Percentiles rank a stretch among this genome's conserved stretches.
Conservation (phyloP, 2,888 invertebrate genomes). For the Lycia hirtaria region DNA sequence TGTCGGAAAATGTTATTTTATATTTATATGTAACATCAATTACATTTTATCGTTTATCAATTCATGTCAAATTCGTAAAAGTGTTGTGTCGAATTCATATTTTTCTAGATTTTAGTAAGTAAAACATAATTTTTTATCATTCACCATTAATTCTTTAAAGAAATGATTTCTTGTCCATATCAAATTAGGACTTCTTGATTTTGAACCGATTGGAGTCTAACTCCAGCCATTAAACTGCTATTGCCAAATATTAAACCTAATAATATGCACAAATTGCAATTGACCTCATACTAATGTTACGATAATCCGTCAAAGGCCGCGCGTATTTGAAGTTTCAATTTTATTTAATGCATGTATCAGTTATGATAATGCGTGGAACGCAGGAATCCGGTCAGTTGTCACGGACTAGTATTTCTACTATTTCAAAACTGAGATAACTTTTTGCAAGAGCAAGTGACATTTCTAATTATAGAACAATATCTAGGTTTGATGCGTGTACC, state of each 20-base stretch:
- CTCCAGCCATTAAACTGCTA: neutral
- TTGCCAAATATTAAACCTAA: neutral
- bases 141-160: too few relatives aligned
- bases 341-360: slow-evolving; percentile 51
- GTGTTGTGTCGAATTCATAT: too few relatives aligned
- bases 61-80: too few relatives aligned
- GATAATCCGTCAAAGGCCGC: slow-evolving; percentile 54
- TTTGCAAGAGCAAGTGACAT: slow-evolving; percentile 31
- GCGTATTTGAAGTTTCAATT: slow-evolving; percentile 59
- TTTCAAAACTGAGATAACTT: slow-evolving; percentile 32
- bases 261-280: slow-evolving; percentile 47
- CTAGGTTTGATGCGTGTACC: too few relatives aligned
- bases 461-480: slow-evolving; percentile 1
- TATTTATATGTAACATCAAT: too few relatives aligned
- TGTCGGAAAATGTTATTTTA: too few relatives aligned
- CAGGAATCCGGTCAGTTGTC: slow-evolving; percentile 41
- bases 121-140: too few relatives aligned
- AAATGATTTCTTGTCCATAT: too few relatives aligned
- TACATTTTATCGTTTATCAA: too few relatives aligned
- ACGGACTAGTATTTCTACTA: slow-evolving; percentile 38
- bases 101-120: too few relatives aligned
- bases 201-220: too few relatives aligned
- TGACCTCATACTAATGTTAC: slow-evolving; percentile 56
- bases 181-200: too few relatives aligned
- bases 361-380: slow-evolving; percentile 26